Evolutionary conservation across 2,113 vertebrate species (phyloP), one percentile per base, ranked within the genome.

Genomic region (Erythrolamprus reginae): DNA sequence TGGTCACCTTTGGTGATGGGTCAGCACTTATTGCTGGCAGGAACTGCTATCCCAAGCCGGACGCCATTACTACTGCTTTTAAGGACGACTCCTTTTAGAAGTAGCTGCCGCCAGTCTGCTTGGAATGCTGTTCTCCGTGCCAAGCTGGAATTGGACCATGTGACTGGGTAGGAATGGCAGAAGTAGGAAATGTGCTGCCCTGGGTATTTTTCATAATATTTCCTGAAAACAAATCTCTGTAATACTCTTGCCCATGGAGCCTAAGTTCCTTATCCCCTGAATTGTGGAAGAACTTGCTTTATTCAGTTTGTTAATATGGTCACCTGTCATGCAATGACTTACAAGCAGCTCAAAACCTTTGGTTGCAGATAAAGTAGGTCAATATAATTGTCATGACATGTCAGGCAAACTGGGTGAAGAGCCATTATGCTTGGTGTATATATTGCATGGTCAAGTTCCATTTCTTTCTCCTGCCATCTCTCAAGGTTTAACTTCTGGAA

Each of bases 1-100:
- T 85, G 82, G 90, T 55, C 3, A 50, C 90, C 52, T 82, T 92
- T 33, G 48, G 50, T 88, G 86, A 82, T 90, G 89, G 84, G 82
- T 87, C 87, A 82, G 77, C 89, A 82, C 23, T 87, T 65, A 24
- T n/a, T 28, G 85, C 10, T n/a, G 85, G 84, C 77, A 77, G 88
- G 5, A 13, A 2, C 21, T 88, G 87, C 48, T 3, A 65, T n/a
- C 10, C 5, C 55, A 28, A 28, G 55, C 38, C 28, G 21, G 82
- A 5, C 10, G 0, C 3, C 8, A 2, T 70, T 33, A 56, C 48
- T 82, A 77, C 84, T 77, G 90, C 15, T 61, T n/a, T n/a, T 84
- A 91, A 91, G 91, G 91, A 38, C 58, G 55, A 33, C 53, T 65
- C 61, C 82, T 50, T 51, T 48, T 4, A 24, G 82, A 48, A 12